Evolutionary conservation across 2,797 vertebrate genomes (phyloP).

Genomic region (Molothrus aeneus): DNA sequence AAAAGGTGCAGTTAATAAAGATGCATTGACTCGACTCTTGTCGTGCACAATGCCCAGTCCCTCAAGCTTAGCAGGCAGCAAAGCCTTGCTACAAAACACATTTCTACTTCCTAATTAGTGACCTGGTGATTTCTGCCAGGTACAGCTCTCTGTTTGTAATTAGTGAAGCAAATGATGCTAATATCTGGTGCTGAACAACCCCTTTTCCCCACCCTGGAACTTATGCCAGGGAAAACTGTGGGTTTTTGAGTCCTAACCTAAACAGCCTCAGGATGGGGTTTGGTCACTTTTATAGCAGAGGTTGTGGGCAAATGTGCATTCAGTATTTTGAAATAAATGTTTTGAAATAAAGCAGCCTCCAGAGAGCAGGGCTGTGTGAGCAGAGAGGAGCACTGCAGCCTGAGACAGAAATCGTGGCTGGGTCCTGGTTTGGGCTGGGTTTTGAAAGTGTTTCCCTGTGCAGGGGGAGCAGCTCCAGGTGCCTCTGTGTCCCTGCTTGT

Average conservation of each 20-base stretch:
- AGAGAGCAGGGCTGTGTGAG: neutral
- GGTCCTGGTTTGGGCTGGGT: neutral
- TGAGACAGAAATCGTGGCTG: too few relatives aligned
- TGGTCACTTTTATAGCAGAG: fast-evolving
- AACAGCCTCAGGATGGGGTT: neutral
- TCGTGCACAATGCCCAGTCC: neutral
- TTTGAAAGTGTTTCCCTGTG: neutral
- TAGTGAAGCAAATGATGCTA: fast-evolving
- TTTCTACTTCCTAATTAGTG: neutral
- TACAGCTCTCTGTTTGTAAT: neutral
- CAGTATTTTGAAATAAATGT: too few relatives aligned
- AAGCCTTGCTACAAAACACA: neutral
- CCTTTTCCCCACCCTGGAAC: neutral
- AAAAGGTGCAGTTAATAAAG: neutral
- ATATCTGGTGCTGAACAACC: neutral
- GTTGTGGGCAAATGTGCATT: neutral
- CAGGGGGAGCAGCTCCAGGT: neutral
- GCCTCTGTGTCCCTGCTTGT: neutral
- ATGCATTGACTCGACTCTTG: neutral
- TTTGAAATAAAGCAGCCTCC: neutral
- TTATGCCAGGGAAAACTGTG: neutral
- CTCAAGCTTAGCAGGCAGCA: neutral
- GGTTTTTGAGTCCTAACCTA: neutral
- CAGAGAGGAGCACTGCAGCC: neutral
- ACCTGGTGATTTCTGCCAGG: neutral